phyloP scores from a whole-genome alignment of 2,113 vertebrate species.

The Cervus canadensis region DNA sequence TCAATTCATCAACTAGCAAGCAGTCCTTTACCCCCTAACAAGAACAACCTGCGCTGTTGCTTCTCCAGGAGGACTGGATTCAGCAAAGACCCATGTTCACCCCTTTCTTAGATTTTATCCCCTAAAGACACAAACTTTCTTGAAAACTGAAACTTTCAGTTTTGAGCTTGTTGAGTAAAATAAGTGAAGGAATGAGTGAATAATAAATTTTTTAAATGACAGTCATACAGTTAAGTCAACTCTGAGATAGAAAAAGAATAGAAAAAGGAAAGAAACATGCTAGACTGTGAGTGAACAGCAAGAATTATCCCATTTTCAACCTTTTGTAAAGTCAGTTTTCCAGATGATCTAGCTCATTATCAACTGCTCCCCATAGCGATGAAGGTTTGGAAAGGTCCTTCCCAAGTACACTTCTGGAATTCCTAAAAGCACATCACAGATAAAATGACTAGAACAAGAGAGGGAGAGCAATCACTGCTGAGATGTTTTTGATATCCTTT shows the following conservation, averaged over 20 bases:
- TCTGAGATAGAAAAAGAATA: background rate
- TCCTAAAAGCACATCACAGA: background rate
- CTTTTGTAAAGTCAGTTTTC: conserved; percentile 3
- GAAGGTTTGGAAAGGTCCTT: background rate
- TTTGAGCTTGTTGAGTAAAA: background rate
- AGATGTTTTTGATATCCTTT: background rate
- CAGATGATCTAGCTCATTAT: background rate
- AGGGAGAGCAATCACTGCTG: background rate
- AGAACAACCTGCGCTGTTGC: background rate
- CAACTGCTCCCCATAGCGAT: background rate
- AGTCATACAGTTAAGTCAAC: background rate
- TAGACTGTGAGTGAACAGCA: background rate
- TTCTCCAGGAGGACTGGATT: background rate
- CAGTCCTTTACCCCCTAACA: background rate
- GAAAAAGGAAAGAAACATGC: background rate
- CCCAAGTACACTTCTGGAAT: background rate
- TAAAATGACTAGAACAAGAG: background rate
- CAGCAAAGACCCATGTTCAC: background rate
- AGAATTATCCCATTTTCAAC: background rate
- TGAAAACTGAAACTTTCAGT: background rate
- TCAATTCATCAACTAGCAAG: background rate
- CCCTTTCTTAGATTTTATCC: background rate
- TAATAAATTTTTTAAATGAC: background rate
- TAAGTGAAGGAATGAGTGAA: background rate
- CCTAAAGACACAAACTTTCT: background rate